phyloP scores from a whole-genome alignment of 2,113 vertebrate genomes.

The Sorex araneus region DNA sequence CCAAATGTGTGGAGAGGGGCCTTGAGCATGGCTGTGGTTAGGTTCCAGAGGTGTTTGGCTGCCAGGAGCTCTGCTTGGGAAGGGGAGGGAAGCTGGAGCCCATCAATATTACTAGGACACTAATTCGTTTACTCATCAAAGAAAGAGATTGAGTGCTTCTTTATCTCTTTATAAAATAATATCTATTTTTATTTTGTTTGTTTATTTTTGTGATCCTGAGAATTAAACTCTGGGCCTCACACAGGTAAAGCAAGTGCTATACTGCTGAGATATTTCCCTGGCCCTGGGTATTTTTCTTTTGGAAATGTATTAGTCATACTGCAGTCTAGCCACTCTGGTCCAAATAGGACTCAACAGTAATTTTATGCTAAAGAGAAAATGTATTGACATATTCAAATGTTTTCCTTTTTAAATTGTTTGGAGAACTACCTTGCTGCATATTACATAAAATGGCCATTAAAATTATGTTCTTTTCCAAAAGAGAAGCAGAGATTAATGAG shows the following conservation, averaged over 20 bases:
- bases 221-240: no score
- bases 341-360: not conserved
- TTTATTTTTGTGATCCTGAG: not conserved
- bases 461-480: constrained; percentile 87
- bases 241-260: no score
- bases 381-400: constrained; percentile 69
- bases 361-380: constrained; percentile 24
- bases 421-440: constrained; percentile 84
- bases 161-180: not conserved
- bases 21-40: no score
- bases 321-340: not conserved
- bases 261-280: no score
- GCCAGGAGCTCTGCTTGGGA: no score
- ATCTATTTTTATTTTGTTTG: constrained; percentile 19
- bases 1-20: no score
- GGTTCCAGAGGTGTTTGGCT: no score
- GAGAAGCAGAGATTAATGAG: constrained; percentile 88
- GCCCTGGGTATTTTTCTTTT: no score
- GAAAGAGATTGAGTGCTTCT: constrained; percentile 10
- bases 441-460: constrained; percentile 86
- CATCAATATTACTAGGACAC: not conserved
- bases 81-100: no score
- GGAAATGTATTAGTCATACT: not conserved
- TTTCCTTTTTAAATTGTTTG: constrained; percentile 75
- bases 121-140: not conserved